Conservation (phyloP, 2,113 vertebrate species). For the Phycodurus eques region DNA sequence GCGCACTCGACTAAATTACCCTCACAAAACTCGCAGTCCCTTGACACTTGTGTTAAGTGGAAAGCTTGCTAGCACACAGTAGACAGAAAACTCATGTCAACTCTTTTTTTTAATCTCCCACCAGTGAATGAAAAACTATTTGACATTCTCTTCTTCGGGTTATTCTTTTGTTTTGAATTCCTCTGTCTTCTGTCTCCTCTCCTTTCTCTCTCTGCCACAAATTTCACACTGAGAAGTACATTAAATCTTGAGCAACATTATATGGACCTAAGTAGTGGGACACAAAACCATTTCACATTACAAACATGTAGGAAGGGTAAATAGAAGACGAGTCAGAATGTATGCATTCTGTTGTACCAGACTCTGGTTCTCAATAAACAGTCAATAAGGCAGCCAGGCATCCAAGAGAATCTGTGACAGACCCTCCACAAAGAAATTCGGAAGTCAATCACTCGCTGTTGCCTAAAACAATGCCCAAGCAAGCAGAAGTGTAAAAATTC, state of each 20-base stretch:
- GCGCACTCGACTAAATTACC: neutral
- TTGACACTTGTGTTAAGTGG: constrained; percentile 2
- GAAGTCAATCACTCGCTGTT: constrained; percentile 53
- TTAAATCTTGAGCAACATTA: neutral
- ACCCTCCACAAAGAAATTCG: constrained; percentile 10
- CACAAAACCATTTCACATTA: neutral
- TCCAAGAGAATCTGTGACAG: constrained; percentile 12
- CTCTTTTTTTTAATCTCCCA: neutral
- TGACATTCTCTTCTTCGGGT: neutral
- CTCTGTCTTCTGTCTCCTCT: neutral
- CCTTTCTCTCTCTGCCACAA: neutral
- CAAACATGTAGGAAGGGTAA: neutral
- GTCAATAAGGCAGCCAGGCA: constrained; percentile 9
- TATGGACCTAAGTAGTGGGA: neutral
- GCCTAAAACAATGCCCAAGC: constrained; percentile 44
- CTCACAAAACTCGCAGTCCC: neutral
- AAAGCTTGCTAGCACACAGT: neutral
- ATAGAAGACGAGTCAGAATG: constrained; percentile 15
- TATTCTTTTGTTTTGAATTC: neutral
- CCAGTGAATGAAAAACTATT: neutral
- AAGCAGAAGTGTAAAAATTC: constrained; percentile 63
- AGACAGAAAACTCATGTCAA: neutral
- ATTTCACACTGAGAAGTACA: neutral
- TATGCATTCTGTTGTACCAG: constrained; percentile 20
- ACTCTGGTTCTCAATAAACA: constrained; percentile 9